phyloP scores from a whole-genome alignment of 2,113 vertebrate species.

The Prunella himalayana region DNA sequence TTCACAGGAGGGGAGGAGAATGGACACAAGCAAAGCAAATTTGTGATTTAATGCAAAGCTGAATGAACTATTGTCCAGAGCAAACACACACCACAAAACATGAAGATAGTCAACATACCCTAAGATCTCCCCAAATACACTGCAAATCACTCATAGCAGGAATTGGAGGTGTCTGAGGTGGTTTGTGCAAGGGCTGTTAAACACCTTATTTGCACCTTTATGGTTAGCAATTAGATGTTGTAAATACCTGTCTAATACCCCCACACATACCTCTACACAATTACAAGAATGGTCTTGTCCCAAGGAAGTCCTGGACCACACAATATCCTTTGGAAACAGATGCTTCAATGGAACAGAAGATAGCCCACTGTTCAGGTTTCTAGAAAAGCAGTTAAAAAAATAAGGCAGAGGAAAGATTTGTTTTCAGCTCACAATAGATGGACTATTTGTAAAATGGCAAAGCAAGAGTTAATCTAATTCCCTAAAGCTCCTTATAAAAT shows the following conservation, averaged over 20 bases:
- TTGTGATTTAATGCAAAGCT: not conserved
- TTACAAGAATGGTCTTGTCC: not conserved
- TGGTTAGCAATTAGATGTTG: not conserved
- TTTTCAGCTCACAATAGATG: not conserved
- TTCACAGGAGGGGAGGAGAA: not conserved
- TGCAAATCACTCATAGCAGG: not conserved
- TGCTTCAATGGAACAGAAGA: not conserved
- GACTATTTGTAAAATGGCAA: not conserved
- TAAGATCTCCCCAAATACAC: not conserved
- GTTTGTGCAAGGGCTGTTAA: not conserved
- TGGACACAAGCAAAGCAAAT: not conserved
- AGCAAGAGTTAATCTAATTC: conserved; percentile 44
- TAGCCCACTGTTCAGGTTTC: not conserved
- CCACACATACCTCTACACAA: not conserved
- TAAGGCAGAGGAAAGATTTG: not conserved
- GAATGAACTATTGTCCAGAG: not conserved
- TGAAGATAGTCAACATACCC: not conserved
- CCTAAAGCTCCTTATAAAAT: conserved; percentile 19
- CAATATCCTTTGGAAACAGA: not conserved
- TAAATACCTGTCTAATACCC: not conserved
- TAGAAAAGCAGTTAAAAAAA: not conserved
- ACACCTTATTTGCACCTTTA: not conserved
- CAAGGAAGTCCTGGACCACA: not conserved
- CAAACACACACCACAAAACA: not conserved
- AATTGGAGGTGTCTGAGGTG: not conserved